Evolutionary conservation across 1,140 invertebrate genomes (phyloP), one percentile per base, ranked within the genome.

Genomic region (Monochamus saltuarius): DNA sequence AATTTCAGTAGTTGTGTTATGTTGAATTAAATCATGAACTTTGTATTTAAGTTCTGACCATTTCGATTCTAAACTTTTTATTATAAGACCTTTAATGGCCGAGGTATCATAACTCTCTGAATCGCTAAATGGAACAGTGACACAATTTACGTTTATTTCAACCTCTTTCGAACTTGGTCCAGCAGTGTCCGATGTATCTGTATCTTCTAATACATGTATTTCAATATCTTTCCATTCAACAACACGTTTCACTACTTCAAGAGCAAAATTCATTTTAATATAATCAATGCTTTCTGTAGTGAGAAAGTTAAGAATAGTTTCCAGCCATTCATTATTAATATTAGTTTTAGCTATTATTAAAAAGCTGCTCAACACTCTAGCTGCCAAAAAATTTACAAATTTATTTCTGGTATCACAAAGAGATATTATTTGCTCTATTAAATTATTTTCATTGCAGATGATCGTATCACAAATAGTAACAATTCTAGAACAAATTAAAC

Each of bases 151-250:
- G 50, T 73, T 70, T 19, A 22, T 76, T 60, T 77, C 75, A 64
- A 64, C 74, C 54, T 76, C 71, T 10, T 73, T 73, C 45, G 67
- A 72, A 64, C 65, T 75, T 57, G 70, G 70, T 34, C 69, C 72
- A 11, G 71, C 67, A 22, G 67, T 70, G 55, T 79, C 75, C 42
- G 72, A 63, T n/a, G 77, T 76, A 64, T 80, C 80, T 54, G 78
- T 79, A 34, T 91, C 90, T 70, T 92, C 90, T 14, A 91, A 72
- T 0, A 90, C 89, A 80, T 93, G 91, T 59, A 89, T 84, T 64
- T 89, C 87, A 36, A 87, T 81, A 74, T 94, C 90, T 74, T 91
- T 93, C 86, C 90, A 92, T 72, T 94, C 91, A 1, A 94, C 87
- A 60, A 94, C 87, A 55, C 89, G 83, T 69, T 90, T 90, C 39